A percentile compares a stretch with the other conserved stretches of the same genome.
These are phyloP conservation scores for Hoplias malabaricus DNA, from an alignment of 2,113 vertebrate genomes.

Conservation along the genomic window DNA sequence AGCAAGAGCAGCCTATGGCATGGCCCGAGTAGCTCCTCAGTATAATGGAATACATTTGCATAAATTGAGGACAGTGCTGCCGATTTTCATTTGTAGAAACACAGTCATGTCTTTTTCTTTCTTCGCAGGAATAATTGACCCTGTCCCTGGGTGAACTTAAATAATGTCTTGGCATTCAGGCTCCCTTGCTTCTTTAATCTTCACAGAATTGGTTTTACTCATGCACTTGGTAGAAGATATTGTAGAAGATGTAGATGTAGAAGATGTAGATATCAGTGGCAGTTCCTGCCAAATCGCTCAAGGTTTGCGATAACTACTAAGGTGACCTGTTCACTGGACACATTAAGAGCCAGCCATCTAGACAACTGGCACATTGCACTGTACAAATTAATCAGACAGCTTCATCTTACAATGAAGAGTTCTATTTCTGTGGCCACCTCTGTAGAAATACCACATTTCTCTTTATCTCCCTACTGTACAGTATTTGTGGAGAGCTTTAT, in stretches of 20 bases:
- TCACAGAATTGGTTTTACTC: neutral
- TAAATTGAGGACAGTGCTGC: slow-evolving; percentile 40
- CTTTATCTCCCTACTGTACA: too few relatives aligned
- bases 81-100: slow-evolving; percentile 27
- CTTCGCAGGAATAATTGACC: neutral
- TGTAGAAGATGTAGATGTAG: too few relatives aligned
- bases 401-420: too few relatives aligned
- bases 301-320: neutral
- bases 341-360: too few relatives aligned
- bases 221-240: neutral
- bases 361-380: too few relatives aligned
- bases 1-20: slow-evolving; percentile 32
- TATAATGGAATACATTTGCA: slow-evolving; percentile 44
- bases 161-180: neutral
- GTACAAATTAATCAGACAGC: too few relatives aligned
- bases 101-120: neutral
- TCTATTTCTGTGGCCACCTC: too few relatives aligned
- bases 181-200: neutral
- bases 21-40: slow-evolving; percentile 27
- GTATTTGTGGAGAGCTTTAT: too few relatives aligned
- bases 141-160: slow-evolving; percentile 20
- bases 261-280: too few relatives aligned
- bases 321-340: too few relatives aligned
- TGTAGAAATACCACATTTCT: too few relatives aligned
- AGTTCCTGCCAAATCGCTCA: too few relatives aligned